Percentiles rank a stretch among this genome's conserved stretches.
Evolutionary conservation across 2,888 invertebrate species (phyloP).

Genomic region (Chrysolina haemoptera): DNA sequence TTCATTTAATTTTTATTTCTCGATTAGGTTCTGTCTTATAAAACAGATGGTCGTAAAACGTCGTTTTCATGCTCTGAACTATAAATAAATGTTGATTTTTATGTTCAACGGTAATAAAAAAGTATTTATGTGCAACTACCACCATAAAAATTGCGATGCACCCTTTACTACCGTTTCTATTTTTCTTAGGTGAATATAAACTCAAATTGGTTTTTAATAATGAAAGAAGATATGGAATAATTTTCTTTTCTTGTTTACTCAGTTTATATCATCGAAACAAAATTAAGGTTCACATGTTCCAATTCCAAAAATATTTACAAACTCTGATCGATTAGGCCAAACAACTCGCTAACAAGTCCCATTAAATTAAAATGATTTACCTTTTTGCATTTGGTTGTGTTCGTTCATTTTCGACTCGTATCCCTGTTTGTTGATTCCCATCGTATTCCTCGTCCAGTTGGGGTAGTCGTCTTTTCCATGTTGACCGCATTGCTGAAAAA

Average conservation of each 20-base stretch:
- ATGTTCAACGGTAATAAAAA: constrained; percentile 46
- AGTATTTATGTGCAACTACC: constrained; percentile 50
- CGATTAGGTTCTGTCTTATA: constrained; percentile 43
- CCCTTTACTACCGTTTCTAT: constrained; percentile 44
- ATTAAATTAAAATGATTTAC: constrained; percentile 61
- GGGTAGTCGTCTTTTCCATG: constrained; percentile 73
- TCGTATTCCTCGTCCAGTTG: constrained; percentile 71
- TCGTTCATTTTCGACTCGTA: constrained; percentile 75
- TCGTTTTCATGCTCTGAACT: constrained; percentile 45
- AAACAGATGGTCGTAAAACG: constrained; percentile 46
- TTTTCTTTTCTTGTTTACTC: too few species aligned
- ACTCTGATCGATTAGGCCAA: not conserved
- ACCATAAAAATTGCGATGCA: constrained; percentile 47
- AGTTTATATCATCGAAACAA: too few species aligned
- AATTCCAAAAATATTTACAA: not conserved
- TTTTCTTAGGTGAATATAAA: constrained; percentile 46
- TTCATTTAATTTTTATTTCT: constrained; percentile 30
- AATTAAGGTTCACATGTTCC: too few species aligned
- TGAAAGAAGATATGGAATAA: constrained; percentile 35
- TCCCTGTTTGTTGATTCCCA: constrained; percentile 72
- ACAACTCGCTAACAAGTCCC: not conserved
- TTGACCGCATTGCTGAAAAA: constrained; percentile 71
- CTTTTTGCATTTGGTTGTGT: constrained; percentile 72
- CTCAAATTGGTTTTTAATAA: constrained; percentile 40
- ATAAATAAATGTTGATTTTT: constrained; percentile 48